A percentile compares a stretch with the other conserved stretches of the same genome.
phyloP scores from a whole-genome alignment of 2,113 vertebrate species.

The Barnardius zonarius region DNA sequence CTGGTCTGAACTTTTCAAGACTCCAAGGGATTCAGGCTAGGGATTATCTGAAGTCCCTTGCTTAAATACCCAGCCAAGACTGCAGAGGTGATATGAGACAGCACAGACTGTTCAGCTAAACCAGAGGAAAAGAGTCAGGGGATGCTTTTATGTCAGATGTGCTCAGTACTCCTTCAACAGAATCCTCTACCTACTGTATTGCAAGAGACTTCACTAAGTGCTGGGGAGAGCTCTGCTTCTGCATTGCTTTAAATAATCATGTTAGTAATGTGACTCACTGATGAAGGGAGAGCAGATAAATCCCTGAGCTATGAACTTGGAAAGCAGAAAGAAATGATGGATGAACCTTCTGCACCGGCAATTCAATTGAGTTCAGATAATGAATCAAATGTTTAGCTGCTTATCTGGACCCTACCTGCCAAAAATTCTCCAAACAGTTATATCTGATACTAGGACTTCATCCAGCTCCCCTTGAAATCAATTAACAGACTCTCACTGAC shows the following conservation, averaged over 20 bases:
- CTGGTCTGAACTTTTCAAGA: not conserved
- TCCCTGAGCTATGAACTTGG: slow-evolving; percentile 44
- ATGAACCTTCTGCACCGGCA: slow-evolving; percentile 31
- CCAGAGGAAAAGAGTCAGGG: not conserved
- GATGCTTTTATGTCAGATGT: not conserved
- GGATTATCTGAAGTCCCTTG: slow-evolving; percentile 59
- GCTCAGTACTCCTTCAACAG: not conserved
- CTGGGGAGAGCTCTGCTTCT: slow-evolving; percentile 8
- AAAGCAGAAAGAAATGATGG: slow-evolving; percentile 46
- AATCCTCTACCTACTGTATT: not conserved
- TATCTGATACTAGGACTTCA: slow-evolving; percentile 3
- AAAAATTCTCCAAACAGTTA: not conserved
- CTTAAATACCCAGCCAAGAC: slow-evolving; percentile 61
- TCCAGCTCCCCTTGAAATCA: slow-evolving; percentile 54
- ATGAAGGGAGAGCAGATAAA: slow-evolving; percentile 54
- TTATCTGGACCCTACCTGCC: not conserved
- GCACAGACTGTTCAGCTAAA: not conserved
- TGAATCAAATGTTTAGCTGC: slow-evolving; percentile 24
- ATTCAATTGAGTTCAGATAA: slow-evolving; percentile 29
- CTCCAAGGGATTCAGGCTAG: not conserved
- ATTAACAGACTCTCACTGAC: slow-evolving; percentile 17
- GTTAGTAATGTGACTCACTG: slow-evolving; percentile 29
- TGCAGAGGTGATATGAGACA: slow-evolving; percentile 28
- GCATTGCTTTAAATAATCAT: slow-evolving; percentile 39
- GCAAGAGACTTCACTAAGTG: not conserved